Conservation (phyloP, 2,797 vertebrate species). For the Chaetodon trifasciatus region DNA sequence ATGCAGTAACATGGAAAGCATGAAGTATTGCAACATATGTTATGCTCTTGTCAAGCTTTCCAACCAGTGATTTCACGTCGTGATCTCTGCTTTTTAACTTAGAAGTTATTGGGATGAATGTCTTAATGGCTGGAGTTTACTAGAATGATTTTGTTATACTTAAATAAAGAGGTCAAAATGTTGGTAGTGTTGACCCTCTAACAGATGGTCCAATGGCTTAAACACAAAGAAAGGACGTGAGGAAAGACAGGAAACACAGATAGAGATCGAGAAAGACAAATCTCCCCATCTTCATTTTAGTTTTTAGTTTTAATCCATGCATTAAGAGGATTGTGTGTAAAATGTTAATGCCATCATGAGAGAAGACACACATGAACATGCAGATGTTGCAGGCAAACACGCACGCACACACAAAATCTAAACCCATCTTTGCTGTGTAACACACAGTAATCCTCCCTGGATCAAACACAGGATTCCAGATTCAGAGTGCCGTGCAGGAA, state of each 20-base stretch:
- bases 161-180: background rate
- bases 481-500: background rate
- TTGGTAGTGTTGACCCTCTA: background rate
- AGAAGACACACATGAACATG: slow-evolving; percentile 47
- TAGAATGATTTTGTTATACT: background rate
- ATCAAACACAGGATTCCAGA: slow-evolving; percentile 47
- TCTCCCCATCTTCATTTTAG: slow-evolving; percentile 59
- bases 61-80: background rate
- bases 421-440: slow-evolving; percentile 38
- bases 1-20: background rate
- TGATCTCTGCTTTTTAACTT: background rate
- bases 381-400: slow-evolving; percentile 53
- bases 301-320: slow-evolving; percentile 69
- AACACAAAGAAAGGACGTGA: slow-evolving; percentile 29
- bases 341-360: slow-evolving; percentile 59
- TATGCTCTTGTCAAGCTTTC: background rate
- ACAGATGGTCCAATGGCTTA: slow-evolving; percentile 21
- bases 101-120: background rate
- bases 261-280: slow-evolving; percentile 21
- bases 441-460: slow-evolving; percentile 62
- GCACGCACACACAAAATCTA: slow-evolving; percentile 29
- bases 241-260: background rate
- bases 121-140: background rate
- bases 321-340: slow-evolving; percentile 81
- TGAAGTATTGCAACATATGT: background rate